phyloP scores from a whole-genome alignment of 2,888 invertebrate species.

The Lasioglossum zephyrum region DNA sequence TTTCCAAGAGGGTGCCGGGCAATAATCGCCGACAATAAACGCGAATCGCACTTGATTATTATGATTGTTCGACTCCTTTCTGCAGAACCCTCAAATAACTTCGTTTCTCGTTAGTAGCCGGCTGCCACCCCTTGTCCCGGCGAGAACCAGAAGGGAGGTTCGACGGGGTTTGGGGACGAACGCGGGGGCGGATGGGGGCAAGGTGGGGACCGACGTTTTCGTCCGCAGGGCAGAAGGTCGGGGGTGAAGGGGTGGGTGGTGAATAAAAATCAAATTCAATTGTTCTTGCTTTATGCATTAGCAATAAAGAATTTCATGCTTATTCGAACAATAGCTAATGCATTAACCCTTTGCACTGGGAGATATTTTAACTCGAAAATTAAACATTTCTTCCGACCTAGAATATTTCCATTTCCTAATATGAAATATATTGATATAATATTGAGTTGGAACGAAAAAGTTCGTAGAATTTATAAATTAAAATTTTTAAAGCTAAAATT shows the following conservation, averaged over 20 bases:
- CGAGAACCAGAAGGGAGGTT: conserved; percentile 55
- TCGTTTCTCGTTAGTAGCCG: conserved; percentile 52
- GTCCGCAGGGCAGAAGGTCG: conserved; percentile 70
- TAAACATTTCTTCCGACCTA: no score
- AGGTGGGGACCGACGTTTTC: conserved; percentile 72
- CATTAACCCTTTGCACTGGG: background rate
- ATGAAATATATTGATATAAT: no score
- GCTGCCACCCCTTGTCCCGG: conserved; percentile 63
- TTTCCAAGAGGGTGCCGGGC: conserved; percentile 72
- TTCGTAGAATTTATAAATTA: no score
- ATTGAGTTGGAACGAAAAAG: no score
- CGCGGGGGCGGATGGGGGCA: conserved; percentile 23
- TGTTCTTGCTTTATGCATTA: conserved; percentile 5
- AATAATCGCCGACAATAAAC: conserved; percentile 81
- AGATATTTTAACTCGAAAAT: no score
- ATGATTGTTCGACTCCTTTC: conserved; percentile 81
- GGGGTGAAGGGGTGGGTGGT: conserved; percentile 47
- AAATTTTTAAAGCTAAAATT: no score
- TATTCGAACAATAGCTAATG: no score
- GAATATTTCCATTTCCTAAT: no score
- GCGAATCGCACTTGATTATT: conserved; percentile 82
- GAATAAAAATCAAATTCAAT: conserved; percentile 7
- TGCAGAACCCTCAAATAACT: conserved; percentile 63
- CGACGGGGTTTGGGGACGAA: background rate
- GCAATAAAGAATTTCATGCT: background rate